phyloP scores from a whole-genome alignment of 2,888 invertebrate species.

The Automeris io region DNA sequence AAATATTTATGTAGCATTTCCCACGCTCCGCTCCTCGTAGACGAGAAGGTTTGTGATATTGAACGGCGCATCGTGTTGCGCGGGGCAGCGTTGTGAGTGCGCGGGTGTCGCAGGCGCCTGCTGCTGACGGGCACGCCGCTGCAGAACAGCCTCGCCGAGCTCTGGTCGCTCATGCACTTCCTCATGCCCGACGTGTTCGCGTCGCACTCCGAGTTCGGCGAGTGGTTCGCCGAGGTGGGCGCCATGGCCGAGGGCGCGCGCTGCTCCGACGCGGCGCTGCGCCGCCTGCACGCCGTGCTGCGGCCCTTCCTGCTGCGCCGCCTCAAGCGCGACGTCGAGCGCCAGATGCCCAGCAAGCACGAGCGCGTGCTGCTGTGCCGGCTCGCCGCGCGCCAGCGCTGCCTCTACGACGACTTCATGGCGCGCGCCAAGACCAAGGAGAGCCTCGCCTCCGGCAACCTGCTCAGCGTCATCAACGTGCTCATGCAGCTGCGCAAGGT shows the following conservation, averaged over 20 bases:
- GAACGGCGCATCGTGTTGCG: too few species aligned
- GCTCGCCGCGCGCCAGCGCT: slow-evolving; percentile 96
- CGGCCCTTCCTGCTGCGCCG: slow-evolving; percentile 95
- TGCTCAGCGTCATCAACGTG: slow-evolving; percentile 96
- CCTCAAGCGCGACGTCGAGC: slow-evolving; percentile 96
- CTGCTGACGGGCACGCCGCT: slow-evolving; percentile 96
- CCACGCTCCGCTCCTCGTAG: too few species aligned
- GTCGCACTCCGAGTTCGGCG: slow-evolving; percentile 96
- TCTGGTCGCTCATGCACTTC: slow-evolving; percentile 99
- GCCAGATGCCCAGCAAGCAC: slow-evolving; percentile 96
- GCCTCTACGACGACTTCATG: slow-evolving; percentile 99
- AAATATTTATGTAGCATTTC: too few species aligned
- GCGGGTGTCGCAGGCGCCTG: slow-evolving; percentile 82
- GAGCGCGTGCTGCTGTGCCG: slow-evolving; percentile 96
- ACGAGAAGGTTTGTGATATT: too few species aligned
- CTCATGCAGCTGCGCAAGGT: slow-evolving; percentile 98
- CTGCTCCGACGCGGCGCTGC: slow-evolving; percentile 50
- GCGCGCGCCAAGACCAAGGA: slow-evolving; percentile 95
- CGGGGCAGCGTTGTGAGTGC: too few species aligned
- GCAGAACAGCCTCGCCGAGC: slow-evolving; percentile 96
- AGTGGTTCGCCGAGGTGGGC: slow-evolving; percentile 98
- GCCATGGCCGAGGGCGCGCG: slow-evolving; percentile 47
- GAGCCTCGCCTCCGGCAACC: slow-evolving; percentile 93
- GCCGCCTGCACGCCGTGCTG: slow-evolving; percentile 79
- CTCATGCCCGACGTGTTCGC: slow-evolving; percentile 98